Evolutionary conservation across 2,113 vertebrate species (phyloP).

Genomic region (Syngnathoides biaculeatus): DNA sequence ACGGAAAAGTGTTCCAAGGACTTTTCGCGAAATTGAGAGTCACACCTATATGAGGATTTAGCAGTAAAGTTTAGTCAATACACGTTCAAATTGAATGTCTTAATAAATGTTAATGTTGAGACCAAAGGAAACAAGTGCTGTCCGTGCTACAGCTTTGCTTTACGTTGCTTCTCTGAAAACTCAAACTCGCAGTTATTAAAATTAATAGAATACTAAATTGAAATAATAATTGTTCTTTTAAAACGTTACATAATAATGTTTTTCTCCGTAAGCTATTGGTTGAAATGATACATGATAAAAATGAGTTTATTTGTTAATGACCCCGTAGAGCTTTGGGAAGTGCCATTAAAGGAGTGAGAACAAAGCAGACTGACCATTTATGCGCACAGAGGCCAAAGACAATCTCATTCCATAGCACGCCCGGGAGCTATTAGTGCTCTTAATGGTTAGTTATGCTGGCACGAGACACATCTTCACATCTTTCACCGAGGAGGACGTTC

Average conservation of each 20-base stretch:
- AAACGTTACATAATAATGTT: not conserved
- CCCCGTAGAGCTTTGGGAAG: constrained; percentile 13
- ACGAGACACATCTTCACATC: constrained; percentile 24
- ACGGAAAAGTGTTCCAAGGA: not conserved
- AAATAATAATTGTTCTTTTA: not conserved
- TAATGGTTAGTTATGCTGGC: constrained; percentile 48
- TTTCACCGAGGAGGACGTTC: constrained; percentile 18
- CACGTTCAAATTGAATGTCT: not conserved
- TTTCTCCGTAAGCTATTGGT: no score
- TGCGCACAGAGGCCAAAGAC: constrained; percentile 33
- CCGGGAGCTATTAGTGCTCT: constrained; percentile 38
- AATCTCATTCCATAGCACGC: constrained; percentile 38
- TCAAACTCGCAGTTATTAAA: not conserved
- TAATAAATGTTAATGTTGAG: not conserved
- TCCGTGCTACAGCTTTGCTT: not conserved
- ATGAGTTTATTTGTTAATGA: constrained; percentile 9
- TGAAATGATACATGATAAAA: constrained; percentile 5
- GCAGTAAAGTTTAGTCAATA: constrained; percentile 4
- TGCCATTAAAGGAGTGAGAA: constrained; percentile 33
- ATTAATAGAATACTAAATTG: not conserved
- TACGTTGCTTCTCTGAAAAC: not conserved
- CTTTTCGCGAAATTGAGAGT: not conserved
- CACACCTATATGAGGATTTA: not conserved
- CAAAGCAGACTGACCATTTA: constrained; percentile 34
- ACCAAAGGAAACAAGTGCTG: not conserved